These are phyloP conservation scores for Campoletis sonorensis DNA, from an alignment of 1,140 invertebrate species.

Conservation along the genomic window DNA sequence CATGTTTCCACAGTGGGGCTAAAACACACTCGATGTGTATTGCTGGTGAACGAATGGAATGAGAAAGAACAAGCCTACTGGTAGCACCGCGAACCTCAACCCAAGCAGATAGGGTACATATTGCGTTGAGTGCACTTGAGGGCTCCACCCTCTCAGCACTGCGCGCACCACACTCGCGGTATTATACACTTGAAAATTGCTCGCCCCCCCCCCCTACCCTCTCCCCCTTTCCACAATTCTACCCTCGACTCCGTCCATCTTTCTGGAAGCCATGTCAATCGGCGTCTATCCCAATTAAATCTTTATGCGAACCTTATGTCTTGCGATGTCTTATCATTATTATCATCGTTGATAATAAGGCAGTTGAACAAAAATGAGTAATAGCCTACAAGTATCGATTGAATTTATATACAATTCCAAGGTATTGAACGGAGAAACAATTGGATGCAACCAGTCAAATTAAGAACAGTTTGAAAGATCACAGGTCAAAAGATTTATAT, in stretches of 20 bases:
- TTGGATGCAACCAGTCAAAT: background rate
- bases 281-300: constrained; percentile 54
- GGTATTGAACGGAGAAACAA: no score
- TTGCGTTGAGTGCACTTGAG: constrained; percentile 21
- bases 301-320: constrained; percentile 6
- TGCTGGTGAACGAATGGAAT: constrained; percentile 26
- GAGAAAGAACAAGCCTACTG: constrained; percentile 21
- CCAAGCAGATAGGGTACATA: constrained; percentile 29
- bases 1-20: constrained; percentile 42
- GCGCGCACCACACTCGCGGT: constrained; percentile 69
- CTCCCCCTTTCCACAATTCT: background rate
- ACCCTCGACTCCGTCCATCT: background rate
- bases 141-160: constrained; percentile 14
- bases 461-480: background rate
- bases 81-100: constrained; percentile 18
- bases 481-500: no score
- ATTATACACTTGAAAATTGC: constrained; percentile 69
- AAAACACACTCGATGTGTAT: constrained; percentile 28
- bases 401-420: no score
- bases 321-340: background rate
- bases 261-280: constrained; percentile 65
- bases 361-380: no score
- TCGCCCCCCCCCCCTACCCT: constrained; percentile 57
- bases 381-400: no score
- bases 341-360: background rate